Percentiles rank a stretch among this genome's conserved stretches.
Conservation (phyloP, 2,113 vertebrate genomes). For the Tinamus guttatus region DNA sequence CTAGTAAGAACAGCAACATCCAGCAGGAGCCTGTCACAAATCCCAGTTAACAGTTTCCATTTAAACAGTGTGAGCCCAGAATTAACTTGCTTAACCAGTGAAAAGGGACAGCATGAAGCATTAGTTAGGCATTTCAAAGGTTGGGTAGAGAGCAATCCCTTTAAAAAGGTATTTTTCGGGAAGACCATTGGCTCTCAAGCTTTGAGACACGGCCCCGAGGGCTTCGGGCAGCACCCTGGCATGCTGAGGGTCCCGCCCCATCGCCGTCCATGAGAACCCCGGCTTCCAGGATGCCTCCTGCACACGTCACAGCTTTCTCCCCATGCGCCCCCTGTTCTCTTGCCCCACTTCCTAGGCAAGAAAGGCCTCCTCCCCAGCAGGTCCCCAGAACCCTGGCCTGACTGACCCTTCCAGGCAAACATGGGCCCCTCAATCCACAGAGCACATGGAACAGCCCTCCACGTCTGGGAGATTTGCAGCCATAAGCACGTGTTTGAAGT, state of each 20-base stretch:
- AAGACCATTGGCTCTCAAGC: neutral
- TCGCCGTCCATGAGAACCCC: neutral
- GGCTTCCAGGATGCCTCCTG: neutral
- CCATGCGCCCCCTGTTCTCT: rapidly evolving
- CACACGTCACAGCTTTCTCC: neutral
- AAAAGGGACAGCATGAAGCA: neutral
- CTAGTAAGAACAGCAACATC: neutral
- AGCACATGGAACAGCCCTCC: neutral
- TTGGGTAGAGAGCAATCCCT: neutral
- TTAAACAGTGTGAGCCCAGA: neutral
- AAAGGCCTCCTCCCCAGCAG: neutral
- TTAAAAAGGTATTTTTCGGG: neutral
- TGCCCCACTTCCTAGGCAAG: neutral
- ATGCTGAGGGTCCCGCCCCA: neutral
- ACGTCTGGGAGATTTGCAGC: neutral
- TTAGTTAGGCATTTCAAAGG: neutral
- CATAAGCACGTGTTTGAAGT: neutral
- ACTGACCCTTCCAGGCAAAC: neutral
- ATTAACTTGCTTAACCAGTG: neutral
- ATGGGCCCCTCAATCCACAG: neutral
- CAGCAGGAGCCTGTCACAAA: neutral
- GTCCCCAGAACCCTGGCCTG: neutral
- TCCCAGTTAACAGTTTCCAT: neutral
- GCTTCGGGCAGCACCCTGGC: neutral
- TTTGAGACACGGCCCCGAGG: neutral